A percentile compares a stretch with the other conserved stretches of the same genome.
Evolutionary conservation across 2,113 vertebrate genomes (phyloP).

Genomic region (Procavia capensis): DNA sequence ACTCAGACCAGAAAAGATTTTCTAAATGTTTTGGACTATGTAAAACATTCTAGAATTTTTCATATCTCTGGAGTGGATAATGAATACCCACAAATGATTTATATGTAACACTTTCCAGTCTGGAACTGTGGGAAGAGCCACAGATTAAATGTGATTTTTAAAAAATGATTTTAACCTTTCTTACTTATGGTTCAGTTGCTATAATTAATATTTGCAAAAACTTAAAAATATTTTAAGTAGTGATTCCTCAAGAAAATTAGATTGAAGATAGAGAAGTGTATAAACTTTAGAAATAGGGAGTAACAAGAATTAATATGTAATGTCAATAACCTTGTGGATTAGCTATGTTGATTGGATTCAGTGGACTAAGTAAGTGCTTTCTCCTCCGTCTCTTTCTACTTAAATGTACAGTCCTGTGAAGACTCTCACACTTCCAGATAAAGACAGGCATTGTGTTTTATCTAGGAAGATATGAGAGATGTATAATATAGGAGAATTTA

Average conservation of each 20-base stretch:
- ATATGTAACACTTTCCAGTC: neutral
- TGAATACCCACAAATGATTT: neutral
- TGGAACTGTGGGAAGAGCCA: neutral
- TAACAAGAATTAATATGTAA: neutral
- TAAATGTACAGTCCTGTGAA: neutral
- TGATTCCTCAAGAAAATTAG: neutral
- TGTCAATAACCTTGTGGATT: neutral
- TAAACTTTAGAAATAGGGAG: neutral
- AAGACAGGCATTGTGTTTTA: neutral
- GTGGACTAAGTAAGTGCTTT: neutral
- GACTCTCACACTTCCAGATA: neutral
- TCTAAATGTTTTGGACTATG: too few relatives aligned
- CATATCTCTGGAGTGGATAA: neutral
- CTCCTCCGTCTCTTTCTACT: neutral
- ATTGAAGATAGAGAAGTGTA: neutral
- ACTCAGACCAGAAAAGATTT: neutral
- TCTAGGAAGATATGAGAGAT: neutral
- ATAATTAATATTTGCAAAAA: slow-evolving; percentile 39
- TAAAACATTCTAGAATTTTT: neutral
- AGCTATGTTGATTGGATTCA: neutral
- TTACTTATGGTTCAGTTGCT: neutral
- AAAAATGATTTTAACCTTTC: neutral
- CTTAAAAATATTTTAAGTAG: neutral
- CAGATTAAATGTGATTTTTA: neutral
- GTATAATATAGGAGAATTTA: slow-evolving; percentile 52